Percentiles rank a stretch among this genome's conserved stretches.
phyloP scores from a whole-genome alignment of 1,140 invertebrate species.

The Cherax destructor region DNA sequence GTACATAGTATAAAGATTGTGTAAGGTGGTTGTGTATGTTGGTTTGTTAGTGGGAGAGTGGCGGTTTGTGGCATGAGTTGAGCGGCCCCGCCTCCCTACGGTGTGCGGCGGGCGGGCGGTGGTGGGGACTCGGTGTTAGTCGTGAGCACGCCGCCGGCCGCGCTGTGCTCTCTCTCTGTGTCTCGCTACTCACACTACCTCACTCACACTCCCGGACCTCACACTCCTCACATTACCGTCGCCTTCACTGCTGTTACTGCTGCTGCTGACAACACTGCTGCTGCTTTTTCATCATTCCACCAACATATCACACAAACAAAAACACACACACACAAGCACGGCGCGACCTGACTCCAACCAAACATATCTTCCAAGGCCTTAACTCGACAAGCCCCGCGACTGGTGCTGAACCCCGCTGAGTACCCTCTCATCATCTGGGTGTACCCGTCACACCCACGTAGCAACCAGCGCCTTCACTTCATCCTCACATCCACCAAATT shows the following conservation, averaged over 20 bases:
- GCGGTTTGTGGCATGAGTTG: constrained; percentile 35
- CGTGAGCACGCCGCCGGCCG: constrained; percentile 65
- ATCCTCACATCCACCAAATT: constrained; percentile 22
- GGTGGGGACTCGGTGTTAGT: constrained; percentile 57
- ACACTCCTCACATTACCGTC: constrained; percentile 35
- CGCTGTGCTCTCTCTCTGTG: constrained; percentile 67
- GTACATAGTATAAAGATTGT: not conserved
- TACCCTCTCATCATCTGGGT: constrained; percentile 32
- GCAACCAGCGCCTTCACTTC: not conserved
- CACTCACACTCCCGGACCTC: constrained; percentile 64
- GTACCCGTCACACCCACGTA: constrained; percentile 12
- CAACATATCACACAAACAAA: constrained; percentile 25
- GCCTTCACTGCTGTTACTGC: constrained; percentile 35
- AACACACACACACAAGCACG: not conserved
- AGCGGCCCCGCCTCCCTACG: constrained; percentile 45
- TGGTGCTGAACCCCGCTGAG: constrained; percentile 9
- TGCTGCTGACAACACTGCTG: constrained; percentile 43
- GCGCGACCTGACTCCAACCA: constrained; percentile 47
- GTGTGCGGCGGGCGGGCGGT: constrained; percentile 56
- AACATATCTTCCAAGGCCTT: constrained; percentile 52
- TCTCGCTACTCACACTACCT: constrained; percentile 66
- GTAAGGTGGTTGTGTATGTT: not conserved
- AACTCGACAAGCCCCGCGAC: not conserved
- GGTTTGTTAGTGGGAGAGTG: constrained; percentile 13
- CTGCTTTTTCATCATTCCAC: constrained; percentile 5